phyloP scores from a whole-genome alignment of 2,797 vertebrate species.

The Okamejei kenojei region DNA sequence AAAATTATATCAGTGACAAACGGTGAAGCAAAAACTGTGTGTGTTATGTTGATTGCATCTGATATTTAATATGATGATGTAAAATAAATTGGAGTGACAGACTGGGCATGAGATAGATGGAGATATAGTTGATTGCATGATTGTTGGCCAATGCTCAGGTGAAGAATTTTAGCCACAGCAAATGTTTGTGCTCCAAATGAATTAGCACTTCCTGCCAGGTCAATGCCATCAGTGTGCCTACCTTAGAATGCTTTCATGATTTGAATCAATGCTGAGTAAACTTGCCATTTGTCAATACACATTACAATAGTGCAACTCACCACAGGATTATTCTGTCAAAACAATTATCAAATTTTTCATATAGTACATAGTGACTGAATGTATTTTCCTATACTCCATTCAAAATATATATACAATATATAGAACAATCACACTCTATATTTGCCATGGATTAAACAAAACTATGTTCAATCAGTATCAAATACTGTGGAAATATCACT shows the following conservation, averaged over 20 bases:
- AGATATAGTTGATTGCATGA: too few relatives aligned
- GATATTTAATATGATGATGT: neutral
- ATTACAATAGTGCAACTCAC: neutral
- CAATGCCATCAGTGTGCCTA: neutral
- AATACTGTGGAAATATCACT: neutral
- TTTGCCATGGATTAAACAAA: neutral
- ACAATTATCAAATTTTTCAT: neutral
- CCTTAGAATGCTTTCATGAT: neutral
- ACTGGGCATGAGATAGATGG: too few relatives aligned
- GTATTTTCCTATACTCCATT: too few relatives aligned
- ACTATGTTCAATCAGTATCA: neutral
- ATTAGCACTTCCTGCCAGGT: neutral
- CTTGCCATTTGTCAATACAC: neutral
- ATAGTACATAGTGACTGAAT: neutral
- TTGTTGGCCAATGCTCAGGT: neutral
- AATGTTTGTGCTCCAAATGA: neutral
- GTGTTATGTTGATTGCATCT: slow-evolving; percentile 1
- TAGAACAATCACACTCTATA: neutral
- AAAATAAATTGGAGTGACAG: neutral
- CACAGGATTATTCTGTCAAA: neutral
- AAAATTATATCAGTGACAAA: neutral
- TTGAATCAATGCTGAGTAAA: neutral
- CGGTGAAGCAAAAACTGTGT: neutral
- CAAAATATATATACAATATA: too few relatives aligned
- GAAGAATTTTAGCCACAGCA: neutral